phyloP scores from a whole-genome alignment of 2,888 invertebrate species.

The Agriotes lineatus region DNA sequence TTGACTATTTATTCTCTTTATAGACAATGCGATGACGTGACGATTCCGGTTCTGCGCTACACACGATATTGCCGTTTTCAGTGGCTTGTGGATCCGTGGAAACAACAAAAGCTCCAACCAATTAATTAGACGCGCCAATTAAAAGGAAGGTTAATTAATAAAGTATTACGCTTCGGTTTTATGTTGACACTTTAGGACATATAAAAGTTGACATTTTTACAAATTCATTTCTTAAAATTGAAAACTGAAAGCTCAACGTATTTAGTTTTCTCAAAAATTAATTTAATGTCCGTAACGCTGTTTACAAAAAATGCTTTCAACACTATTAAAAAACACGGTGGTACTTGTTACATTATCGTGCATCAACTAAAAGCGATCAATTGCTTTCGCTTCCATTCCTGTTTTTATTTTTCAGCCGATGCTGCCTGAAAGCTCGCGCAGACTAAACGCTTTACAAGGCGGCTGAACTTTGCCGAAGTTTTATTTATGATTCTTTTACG shows the following conservation, averaged over 20 bases:
- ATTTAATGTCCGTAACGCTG: no score
- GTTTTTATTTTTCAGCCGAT: not conserved
- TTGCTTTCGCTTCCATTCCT: conserved; percentile 16
- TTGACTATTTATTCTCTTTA: conserved; percentile 15
- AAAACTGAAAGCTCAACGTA: no score
- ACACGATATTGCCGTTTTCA: no score
- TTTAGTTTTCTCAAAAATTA: no score
- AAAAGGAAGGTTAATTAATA: no score
- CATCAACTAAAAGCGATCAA: conserved; percentile 29
- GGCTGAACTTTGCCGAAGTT: conserved; percentile 10
- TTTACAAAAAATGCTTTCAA: conserved; percentile 23
- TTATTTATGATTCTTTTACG: conserved; percentile 15
- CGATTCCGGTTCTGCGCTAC: not conserved
- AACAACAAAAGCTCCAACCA: no score
- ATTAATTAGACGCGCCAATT: no score
- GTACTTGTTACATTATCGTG: conserved; percentile 25
- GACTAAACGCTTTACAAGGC: conserved; percentile 9
- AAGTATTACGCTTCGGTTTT: no score
- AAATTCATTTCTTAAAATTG: no score
- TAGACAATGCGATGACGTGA: conserved; percentile 13
- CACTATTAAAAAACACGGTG: conserved; percentile 21
- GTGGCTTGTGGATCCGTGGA: no score
- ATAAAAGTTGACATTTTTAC: no score
- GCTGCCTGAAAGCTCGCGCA: conserved; percentile 1
- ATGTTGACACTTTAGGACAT: no score